Base-by-base conservation (phyloP, 2,797 vertebrate species). In the Rhinatrema bivittatum region DNA sequence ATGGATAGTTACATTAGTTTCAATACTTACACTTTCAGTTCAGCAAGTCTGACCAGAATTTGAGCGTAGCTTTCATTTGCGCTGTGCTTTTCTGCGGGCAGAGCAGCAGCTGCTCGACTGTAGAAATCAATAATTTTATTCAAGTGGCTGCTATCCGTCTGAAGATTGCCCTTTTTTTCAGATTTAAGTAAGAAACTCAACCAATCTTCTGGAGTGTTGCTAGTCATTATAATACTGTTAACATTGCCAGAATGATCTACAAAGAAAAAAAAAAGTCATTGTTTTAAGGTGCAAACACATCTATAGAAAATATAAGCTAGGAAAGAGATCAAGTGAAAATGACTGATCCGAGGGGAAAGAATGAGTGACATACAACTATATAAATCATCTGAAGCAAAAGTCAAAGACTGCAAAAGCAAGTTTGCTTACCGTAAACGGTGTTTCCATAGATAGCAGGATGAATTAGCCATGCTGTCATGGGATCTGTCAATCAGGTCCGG, bases 21-120 rank as follows among this genome's bases (percentile, higher is more conserved):
- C n/a, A n/a, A 54, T 55, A 91, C 93, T 87, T 74, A 97, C 93
- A 69, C 88, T 79, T 93, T 93, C 29, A 97, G 70, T 64, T 97
- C 87, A 7, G 93, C 94, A 85, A 95, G 95, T 68, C 90, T 84
- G 59, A 95, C 89, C 65, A 94, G 67, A 78, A 97, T 91, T 52
- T 57, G 85, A 65, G 94, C 92, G 42, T 94, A 97, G 76, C 84
- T 93, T 70, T 93, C 88, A 61, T 91, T 87, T 18, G 89, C 74
- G 35, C 89, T 80, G 29, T 94, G 71, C 53, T 87, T 90, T 53
- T 85, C 87, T 26, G 90, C 66, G 13, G 91, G 85, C 55, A 97
- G 76, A 2, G 73, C 85, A 48, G 84, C 84, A 65, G 96, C 91
- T 0, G 94, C 90, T 50, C 87, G 85, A 29, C 86, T 87, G 34